These are phyloP conservation scores for Lithophane leautieri DNA, from an alignment of 2,888 invertebrate genomes.

Conservation along the genomic window DNA sequence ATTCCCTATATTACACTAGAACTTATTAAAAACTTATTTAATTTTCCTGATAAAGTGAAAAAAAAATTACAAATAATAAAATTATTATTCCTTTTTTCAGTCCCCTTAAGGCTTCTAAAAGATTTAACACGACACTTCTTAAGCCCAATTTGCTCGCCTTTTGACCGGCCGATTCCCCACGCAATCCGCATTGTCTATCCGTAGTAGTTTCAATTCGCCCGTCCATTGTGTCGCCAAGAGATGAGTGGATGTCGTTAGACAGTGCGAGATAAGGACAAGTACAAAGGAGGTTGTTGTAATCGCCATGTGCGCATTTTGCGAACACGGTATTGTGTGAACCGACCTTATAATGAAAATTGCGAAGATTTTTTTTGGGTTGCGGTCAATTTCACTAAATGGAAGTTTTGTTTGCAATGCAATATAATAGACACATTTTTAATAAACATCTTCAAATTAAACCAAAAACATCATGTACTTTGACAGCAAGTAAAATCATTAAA, in stretches of 20 bases:
- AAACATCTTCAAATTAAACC: neutral
- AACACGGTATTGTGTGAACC: slow-evolving; percentile 41
- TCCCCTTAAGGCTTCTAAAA: slow-evolving; percentile 19
- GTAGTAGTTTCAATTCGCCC: slow-evolving; percentile 86
- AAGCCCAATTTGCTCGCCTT: slow-evolving; percentile 72
- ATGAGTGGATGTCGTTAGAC: slow-evolving; percentile 89
- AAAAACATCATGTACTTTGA: slow-evolving; percentile 10
- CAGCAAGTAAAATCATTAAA: slow-evolving; percentile 12
- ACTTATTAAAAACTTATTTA: neutral
- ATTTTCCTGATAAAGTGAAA: neutral
- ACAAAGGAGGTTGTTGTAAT: slow-evolving; percentile 87
- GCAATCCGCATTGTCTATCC: slow-evolving; percentile 85
- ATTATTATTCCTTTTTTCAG: slow-evolving; percentile 5
- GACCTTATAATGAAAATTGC: slow-evolving; percentile 8
- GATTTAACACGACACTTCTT: slow-evolving; percentile 54
- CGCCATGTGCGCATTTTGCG: slow-evolving; percentile 78
- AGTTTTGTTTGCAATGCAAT: neutral
- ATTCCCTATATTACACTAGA: too few relatives aligned
- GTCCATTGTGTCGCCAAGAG: slow-evolving; percentile 84
- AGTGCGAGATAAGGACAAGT: slow-evolving; percentile 85
- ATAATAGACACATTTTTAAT: too few relatives aligned
- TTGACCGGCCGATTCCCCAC: slow-evolving; percentile 77
- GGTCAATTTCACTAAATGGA: neutral
- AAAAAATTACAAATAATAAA: neutral
- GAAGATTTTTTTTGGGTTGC: neutral